A percentile compares a stretch with the other conserved stretches of the same genome.
Conservation (phyloP, 2,113 vertebrate species). For the Sinosuthora webbiana region DNA sequence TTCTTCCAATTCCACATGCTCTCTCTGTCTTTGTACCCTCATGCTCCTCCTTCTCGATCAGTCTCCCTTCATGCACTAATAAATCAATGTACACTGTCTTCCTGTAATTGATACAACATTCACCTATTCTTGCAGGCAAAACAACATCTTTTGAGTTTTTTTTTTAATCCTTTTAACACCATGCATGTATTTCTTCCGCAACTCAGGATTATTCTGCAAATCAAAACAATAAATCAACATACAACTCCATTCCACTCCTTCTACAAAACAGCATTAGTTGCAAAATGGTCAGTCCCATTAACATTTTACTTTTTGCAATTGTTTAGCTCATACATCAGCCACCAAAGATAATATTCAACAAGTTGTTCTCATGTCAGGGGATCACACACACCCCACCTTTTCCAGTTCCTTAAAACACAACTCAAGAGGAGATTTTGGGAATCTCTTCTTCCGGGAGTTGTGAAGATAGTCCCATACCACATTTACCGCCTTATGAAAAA, state of each 20-base stretch:
- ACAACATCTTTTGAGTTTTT: not conserved
- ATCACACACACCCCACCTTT: not conserved
- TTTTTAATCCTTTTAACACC: not conserved
- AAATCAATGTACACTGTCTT: not conserved
- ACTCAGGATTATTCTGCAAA: not conserved
- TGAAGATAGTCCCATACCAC: not conserved
- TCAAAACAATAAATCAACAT: not conserved
- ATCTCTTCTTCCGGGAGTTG: not conserved
- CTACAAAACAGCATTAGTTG: not conserved
- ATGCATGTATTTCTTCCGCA: not conserved
- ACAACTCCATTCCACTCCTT: not conserved
- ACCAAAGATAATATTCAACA: not conserved
- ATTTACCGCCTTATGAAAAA: not conserved
- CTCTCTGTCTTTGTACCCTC: not conserved
- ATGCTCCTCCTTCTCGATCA: not conserved
- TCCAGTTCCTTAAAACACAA: not conserved
- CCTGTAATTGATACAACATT: not conserved
- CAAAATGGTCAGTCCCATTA: not conserved
- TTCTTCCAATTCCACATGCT: not conserved
- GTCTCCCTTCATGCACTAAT: not conserved
- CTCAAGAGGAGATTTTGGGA: not conserved
- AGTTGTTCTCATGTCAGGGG: not conserved
- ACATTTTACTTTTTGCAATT: rapidly evolving
- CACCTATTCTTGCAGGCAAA: not conserved
- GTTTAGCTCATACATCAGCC: not conserved